phyloP scores from a whole-genome alignment of 2,888 invertebrate species.

The Hemicrepidius hirtus region DNA sequence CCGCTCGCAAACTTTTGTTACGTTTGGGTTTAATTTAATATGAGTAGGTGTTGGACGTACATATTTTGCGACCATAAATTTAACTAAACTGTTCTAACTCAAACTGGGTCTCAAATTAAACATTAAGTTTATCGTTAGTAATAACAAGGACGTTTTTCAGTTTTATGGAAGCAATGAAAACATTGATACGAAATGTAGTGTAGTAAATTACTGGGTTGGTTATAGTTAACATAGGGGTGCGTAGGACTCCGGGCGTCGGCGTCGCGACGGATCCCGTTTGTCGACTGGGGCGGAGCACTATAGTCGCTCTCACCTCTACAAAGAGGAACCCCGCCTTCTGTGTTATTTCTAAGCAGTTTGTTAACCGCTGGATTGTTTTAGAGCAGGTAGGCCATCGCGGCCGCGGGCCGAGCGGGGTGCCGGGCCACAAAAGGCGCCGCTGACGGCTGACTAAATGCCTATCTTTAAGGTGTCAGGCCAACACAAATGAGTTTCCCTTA shows the following conservation, averaged over 20 bases:
- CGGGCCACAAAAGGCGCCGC: slow-evolving; percentile 71
- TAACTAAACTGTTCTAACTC: slow-evolving; percentile 18
- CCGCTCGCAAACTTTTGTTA: slow-evolving; percentile 7
- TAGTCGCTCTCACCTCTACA: slow-evolving; percentile 68
- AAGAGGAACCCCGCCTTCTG: slow-evolving; percentile 68
- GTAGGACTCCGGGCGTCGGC: slow-evolving; percentile 55
- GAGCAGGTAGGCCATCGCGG: slow-evolving; percentile 72
- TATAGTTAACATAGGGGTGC: slow-evolving; percentile 34
- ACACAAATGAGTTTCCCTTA: slow-evolving; percentile 73
- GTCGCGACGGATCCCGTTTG: slow-evolving; percentile 63
- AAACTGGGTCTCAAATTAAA: slow-evolving; percentile 34
- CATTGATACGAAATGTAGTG: slow-evolving; percentile 46
- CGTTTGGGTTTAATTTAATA: background rate
- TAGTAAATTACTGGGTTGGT: slow-evolving; percentile 45
- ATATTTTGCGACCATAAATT: slow-evolving; percentile 19
- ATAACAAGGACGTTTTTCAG: slow-evolving; percentile 44
- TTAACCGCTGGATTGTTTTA: slow-evolving; percentile 71
- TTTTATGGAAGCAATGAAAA: slow-evolving; percentile 43
- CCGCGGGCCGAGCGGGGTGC: slow-evolving; percentile 71
- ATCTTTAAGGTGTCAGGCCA: slow-evolving; percentile 73
- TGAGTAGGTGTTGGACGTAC: too few species aligned
- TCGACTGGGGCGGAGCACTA: slow-evolving; percentile 62
- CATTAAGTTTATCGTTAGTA: slow-evolving; percentile 45
- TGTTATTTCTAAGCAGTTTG: slow-evolving; percentile 70
- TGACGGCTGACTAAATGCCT: slow-evolving; percentile 73